These are phyloP conservation scores for Hylyphantes graminicola DNA, from an alignment of 1,140 invertebrate genomes.

Conservation along the genomic window DNA sequence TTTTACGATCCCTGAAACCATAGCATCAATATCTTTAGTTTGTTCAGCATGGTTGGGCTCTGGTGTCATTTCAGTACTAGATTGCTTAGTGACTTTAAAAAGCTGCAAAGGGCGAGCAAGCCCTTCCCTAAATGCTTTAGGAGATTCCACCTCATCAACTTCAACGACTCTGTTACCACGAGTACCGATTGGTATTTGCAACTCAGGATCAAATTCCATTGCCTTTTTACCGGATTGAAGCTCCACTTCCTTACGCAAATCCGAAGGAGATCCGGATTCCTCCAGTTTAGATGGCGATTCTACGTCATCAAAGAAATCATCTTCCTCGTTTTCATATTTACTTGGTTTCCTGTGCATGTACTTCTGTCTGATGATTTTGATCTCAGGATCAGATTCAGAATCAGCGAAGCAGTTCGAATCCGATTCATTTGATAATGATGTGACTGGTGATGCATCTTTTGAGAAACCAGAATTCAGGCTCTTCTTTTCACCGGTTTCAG, in stretches of 20 bases:
- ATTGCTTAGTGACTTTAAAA: constrained; percentile 24
- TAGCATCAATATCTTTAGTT: too few relatives aligned
- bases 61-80: background rate
- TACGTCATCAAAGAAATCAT: constrained; percentile 17
- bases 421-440: constrained; percentile 48
- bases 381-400: constrained; percentile 54
- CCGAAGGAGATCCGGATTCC: background rate
- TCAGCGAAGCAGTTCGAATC: constrained; percentile 58
- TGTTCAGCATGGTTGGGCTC: too few relatives aligned
- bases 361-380: constrained; percentile 41
- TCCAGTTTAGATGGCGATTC: background rate
- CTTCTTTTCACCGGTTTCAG: background rate
- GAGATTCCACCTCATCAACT: constrained; percentile 19
- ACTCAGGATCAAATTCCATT: constrained; percentile 27
- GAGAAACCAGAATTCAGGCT: background rate
- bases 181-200: constrained; percentile 23
- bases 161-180: background rate
- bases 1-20: too few relatives aligned
- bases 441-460: constrained; percentile 48
- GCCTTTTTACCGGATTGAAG: background rate
- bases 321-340: constrained; percentile 47
- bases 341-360: constrained; percentile 25
- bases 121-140: constrained; percentile 54
- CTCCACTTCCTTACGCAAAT: background rate
- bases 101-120: constrained; percentile 40